Evolutionary conservation across 2,888 invertebrate genomes (phyloP).

Genomic region (Gerris lacustris): DNA sequence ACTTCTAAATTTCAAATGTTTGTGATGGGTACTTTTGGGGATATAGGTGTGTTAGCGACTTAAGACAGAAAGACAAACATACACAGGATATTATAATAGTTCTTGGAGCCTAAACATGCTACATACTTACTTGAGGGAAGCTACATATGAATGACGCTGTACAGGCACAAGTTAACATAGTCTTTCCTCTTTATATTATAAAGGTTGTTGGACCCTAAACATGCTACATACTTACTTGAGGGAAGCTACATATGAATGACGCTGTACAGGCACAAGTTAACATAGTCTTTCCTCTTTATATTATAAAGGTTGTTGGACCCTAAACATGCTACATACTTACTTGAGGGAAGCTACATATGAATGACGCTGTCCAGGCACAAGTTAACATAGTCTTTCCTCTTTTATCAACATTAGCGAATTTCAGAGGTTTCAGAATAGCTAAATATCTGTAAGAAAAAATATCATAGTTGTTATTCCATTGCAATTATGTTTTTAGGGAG

Average conservation of each 20-base stretch:
- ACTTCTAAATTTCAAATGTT: no score
- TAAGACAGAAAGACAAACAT: no score
- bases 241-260: constrained; percentile 66
- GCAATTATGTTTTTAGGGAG: no score
- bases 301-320: no score
- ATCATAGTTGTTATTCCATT: no score
- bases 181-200: constrained; percentile 53
- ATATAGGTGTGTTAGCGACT: no score
- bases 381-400: constrained; percentile 65
- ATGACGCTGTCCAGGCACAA: constrained; percentile 67
- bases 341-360: constrained; percentile 74
- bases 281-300: constrained; percentile 63
- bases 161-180: constrained; percentile 76
- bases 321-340: constrained; percentile 39
- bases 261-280: constrained; percentile 70
- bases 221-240: constrained; percentile 69
- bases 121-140: constrained; percentile 66
- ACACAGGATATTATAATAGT: no score
- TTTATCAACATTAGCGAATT: constrained; percentile 56
- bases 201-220: no score
- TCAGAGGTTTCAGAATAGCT: constrained; percentile 69
- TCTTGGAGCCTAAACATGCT: no score
- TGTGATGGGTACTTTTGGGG: no score
- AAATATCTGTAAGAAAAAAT: constrained; percentile 53
- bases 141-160: constrained; percentile 64